Percentiles rank a stretch among this genome's conserved stretches.
Evolutionary conservation across 2,888 invertebrate genomes (phyloP).

Genomic region (Meandrusa payeni): DNA sequence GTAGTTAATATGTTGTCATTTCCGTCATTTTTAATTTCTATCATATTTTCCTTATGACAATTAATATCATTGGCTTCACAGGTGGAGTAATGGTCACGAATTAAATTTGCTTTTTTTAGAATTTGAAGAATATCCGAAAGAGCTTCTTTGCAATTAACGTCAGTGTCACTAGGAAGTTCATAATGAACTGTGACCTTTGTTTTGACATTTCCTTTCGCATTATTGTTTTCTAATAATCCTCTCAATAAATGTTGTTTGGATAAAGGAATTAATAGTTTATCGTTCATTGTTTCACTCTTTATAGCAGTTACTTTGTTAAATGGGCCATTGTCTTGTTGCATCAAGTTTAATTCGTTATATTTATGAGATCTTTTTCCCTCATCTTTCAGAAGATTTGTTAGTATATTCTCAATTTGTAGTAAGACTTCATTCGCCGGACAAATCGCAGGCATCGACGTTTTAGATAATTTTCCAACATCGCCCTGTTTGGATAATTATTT

Average conservation of each 20-base stretch:
- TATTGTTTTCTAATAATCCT: constrained; percentile 1
- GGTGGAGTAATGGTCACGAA: not conserved
- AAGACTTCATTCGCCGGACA: constrained; percentile 15
- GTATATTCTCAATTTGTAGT: constrained; percentile 15
- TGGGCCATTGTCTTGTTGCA: not conserved
- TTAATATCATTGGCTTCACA: constrained; percentile 6
- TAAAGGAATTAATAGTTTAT: constrained; percentile 3
- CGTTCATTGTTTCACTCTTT: not conserved
- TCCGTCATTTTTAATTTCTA: constrained; percentile 14
- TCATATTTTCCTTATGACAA: constrained; percentile 3
- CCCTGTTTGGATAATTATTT: not conserved
- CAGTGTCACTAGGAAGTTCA: constrained; percentile 7
- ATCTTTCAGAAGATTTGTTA: constrained; percentile 1
- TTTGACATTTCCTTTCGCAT: constrained; percentile 3
- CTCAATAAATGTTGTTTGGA: not conserved
- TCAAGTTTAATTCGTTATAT: not conserved
- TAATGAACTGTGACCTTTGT: constrained; percentile 17
- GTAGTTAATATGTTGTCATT: constrained; percentile 9
- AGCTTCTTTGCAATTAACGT: constrained; percentile 9
- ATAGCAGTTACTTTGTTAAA: not conserved
- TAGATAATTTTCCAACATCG: too few species aligned
- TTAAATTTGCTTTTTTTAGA: constrained; percentile 4
- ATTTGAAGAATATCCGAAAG: constrained; percentile 12
- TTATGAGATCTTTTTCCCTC: not conserved
- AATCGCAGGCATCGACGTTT: not conserved